A percentile compares a stretch with the other conserved stretches of the same genome.
These are phyloP conservation scores for Coboldia fuscipes DNA, from an alignment of 1,140 invertebrate genomes.

Conservation along the genomic window DNA sequence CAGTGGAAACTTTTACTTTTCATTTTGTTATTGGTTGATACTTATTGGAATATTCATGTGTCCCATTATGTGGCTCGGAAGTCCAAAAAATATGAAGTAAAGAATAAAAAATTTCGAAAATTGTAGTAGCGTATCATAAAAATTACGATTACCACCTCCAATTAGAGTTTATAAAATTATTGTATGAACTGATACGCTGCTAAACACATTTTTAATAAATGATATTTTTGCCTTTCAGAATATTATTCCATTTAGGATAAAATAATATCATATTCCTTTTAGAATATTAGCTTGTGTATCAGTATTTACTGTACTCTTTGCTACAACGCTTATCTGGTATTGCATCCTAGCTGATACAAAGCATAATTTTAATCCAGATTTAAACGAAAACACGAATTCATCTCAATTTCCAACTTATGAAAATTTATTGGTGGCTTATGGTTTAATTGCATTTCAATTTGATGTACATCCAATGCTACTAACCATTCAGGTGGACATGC, in stretches of 20 bases:
- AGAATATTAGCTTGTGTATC: slow-evolving; percentile 35
- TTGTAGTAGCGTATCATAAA: too few relatives aligned
- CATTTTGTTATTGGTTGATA: slow-evolving; percentile 56
- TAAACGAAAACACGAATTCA: too few relatives aligned
- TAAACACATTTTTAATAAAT: too few relatives aligned
- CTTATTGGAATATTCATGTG: slow-evolving; percentile 43
- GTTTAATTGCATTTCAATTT: slow-evolving; percentile 48
- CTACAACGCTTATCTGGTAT: slow-evolving; percentile 30
- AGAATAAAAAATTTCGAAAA: slow-evolving; percentile 21
- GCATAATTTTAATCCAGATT: too few relatives aligned
- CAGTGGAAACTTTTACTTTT: slow-evolving; percentile 32
- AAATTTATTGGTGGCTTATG: slow-evolving; percentile 32
- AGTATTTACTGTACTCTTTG: slow-evolving; percentile 28
- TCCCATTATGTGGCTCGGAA: slow-evolving; percentile 61
- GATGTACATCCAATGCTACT: slow-evolving; percentile 58
- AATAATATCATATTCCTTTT: slow-evolving; percentile 3
- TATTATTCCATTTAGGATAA: background rate
- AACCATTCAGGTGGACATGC: slow-evolving; percentile 62
- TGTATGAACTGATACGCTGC: too few relatives aligned
- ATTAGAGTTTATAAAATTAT: too few relatives aligned
- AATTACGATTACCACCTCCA: too few relatives aligned
- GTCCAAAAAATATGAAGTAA: slow-evolving; percentile 67
- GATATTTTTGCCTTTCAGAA: too few relatives aligned
- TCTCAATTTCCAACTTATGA: slow-evolving; percentile 21
- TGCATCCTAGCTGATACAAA: background rate